Evolutionary conservation across 2,888 invertebrate species (phyloP).

Genomic region (Agriopis marginaria): DNA sequence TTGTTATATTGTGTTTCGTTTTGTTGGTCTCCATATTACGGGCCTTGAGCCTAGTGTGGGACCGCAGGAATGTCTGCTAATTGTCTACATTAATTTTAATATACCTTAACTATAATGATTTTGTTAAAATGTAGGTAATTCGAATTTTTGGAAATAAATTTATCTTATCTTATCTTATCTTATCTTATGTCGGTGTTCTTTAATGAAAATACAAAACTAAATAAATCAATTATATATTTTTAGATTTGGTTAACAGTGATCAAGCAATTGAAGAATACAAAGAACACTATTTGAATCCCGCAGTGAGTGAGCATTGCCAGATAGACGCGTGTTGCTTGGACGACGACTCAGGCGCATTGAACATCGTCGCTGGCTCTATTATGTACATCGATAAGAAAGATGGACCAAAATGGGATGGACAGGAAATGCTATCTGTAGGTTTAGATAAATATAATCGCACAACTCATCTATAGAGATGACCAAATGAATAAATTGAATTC

Average conservation of each 20-base stretch:
- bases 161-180: too few species aligned
- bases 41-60: too few species aligned
- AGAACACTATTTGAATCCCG: constrained; percentile 21
- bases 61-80: too few species aligned
- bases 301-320: constrained; percentile 35
- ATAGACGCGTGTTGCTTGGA: constrained; percentile 58
- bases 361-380: constrained; percentile 54
- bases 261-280: constrained; percentile 53
- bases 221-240: not conserved
- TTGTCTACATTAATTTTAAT: too few species aligned
- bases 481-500: too few species aligned
- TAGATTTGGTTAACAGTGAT: constrained; percentile 52
- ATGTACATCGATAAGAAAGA: constrained; percentile 43
- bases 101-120: too few species aligned
- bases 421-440: not conserved
- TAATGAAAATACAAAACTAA: too few species aligned
- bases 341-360: constrained; percentile 43
- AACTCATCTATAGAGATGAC: not conserved
- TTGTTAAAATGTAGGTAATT: too few species aligned
- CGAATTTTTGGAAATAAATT: too few species aligned
- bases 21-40: too few species aligned
- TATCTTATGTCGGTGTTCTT: too few species aligned
- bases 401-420: constrained; percentile 18
- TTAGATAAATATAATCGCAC: not conserved
- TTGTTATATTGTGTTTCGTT: too few species aligned